A percentile compares a stretch with the other conserved stretches of the same genome.
Evolutionary conservation across 2,113 vertebrate species (phyloP).

Genomic region (Cavia porcellus): DNA sequence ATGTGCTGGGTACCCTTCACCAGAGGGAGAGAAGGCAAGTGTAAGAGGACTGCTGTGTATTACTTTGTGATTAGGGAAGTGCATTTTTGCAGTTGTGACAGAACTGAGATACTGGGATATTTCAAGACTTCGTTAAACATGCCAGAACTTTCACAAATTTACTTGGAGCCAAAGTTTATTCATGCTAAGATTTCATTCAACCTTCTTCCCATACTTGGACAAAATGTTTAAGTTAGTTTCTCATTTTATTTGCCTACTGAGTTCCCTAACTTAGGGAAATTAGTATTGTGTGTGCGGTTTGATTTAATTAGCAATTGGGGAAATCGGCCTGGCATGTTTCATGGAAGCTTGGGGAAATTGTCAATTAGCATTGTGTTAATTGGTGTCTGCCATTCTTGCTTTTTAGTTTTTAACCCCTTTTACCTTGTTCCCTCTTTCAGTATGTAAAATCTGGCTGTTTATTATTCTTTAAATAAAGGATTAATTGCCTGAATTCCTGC

Average conservation of each 20-base stretch:
- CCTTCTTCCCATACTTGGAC: constrained; percentile 82
- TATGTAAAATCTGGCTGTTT: constrained; percentile 90
- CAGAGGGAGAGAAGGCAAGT: constrained; percentile 22
- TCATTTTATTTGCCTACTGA: constrained; percentile 90
- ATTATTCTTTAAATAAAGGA: constrained; percentile 93
- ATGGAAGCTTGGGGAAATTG: constrained; percentile 93
- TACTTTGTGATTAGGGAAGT: constrained; percentile 71
- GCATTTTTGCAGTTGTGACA: constrained; percentile 22
- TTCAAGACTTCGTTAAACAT: constrained; percentile 51
- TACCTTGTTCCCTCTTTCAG: constrained; percentile 91
- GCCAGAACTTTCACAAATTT: constrained; percentile 73
- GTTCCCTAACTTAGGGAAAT: constrained; percentile 91
- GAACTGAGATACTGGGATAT: constrained; percentile 59
- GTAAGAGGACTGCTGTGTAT: constrained; percentile 68
- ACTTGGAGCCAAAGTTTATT: constrained; percentile 78
- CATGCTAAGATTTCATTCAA: constrained; percentile 77
- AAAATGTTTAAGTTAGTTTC: constrained; percentile 88
- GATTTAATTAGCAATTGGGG: constrained; percentile 94
- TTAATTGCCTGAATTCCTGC: constrained; percentile 91
- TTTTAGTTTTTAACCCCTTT: constrained; percentile 94
- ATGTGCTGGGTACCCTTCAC: constrained; percentile 69
- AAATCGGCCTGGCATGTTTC: constrained; percentile 92
- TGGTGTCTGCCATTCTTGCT: constrained; percentile 92
- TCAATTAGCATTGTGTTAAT: constrained; percentile 94
- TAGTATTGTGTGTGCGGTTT: constrained; percentile 90